Evolutionary conservation across 1,140 invertebrate genomes (phyloP), one percentile per base, ranked within the genome.

Genomic region (Chymomyza costata): DNA sequence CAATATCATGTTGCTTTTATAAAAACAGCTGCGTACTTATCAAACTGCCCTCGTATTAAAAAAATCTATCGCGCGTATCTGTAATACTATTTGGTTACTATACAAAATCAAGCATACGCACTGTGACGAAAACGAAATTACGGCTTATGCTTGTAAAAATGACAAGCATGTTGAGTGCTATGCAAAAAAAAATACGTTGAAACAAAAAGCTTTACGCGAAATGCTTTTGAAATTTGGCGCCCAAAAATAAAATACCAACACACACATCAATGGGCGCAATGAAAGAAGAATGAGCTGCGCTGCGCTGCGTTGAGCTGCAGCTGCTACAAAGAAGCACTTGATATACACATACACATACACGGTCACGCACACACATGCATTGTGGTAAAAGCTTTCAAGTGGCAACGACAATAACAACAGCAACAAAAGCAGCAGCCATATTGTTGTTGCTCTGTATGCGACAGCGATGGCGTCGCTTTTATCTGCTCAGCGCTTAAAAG

Each of bases 341-440:
- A 68, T 16, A 40, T 25, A 48, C 38, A 11, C 17, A 28, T 16
- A 30, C 16, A 54, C 21, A 44, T 18, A 16, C 53, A 19, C 21
- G n/a, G 6, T 34, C 39, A 62, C 58, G 14, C 13, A 63, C 49
- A 63, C 60, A 62, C 45, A 44, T 31, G 38, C 55, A 78, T 73
- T 80, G 74, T 73, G 67, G 67, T 80, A 78, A 80, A 80, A 80
- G 73, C 73, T 80, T 80, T 80, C 73, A 80, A 80, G 73, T 80
- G 60, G 14, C 73, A 80, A 39, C 53, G 69, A 32, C 73, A 80
- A 39, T 50, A 70, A 32, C 70, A 62, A 61, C 61, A 54, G 53
- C 41, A 54, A 68, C 46, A 49, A 65, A 49, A 44, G 16, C 44
- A 48, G 63, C 67, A 46, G 73, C 44, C 50, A 44, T 49, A 40